phyloP scores from a whole-genome alignment of 2,113 vertebrate genomes.

The Anas platyrhynchos region DNA sequence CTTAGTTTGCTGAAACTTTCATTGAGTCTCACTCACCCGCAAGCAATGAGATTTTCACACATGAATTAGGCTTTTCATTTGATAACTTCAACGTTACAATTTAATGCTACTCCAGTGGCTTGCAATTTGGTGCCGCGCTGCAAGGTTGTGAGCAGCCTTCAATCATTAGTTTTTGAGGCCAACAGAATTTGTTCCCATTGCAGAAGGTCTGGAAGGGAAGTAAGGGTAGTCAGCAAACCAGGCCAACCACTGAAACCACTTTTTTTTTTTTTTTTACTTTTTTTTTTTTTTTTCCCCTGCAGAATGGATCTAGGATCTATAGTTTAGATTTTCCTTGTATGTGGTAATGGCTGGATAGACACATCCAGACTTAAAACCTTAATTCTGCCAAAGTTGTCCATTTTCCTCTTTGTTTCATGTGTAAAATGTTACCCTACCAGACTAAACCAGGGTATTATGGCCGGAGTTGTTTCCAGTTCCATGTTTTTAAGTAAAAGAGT shows the following conservation, averaged over 20 bases:
- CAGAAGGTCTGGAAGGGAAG: background rate
- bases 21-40: constrained; percentile 58
- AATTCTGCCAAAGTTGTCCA: background rate
- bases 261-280: background rate
- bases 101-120: background rate
- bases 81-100: constrained; percentile 39
- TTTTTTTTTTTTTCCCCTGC: background rate
- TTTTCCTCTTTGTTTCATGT: background rate
- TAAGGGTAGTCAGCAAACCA: background rate
- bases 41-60: constrained; percentile 69
- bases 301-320: background rate
- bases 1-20: constrained; percentile 56
- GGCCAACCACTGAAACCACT: background rate
- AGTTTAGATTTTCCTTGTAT: background rate
- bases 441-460: background rate
- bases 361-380: background rate
- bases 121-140: constrained; percentile 1
- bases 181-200: background rate
- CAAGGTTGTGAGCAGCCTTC: background rate
- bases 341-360: background rate
- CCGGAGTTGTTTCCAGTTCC: background rate
- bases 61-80: constrained; percentile 68
- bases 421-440: background rate
- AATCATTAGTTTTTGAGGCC: background rate
- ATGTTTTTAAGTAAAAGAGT: background rate